These are phyloP conservation scores for Chymomyza amoena DNA, from an alignment of 2,888 invertebrate genomes.

Conservation along the genomic window DNA sequence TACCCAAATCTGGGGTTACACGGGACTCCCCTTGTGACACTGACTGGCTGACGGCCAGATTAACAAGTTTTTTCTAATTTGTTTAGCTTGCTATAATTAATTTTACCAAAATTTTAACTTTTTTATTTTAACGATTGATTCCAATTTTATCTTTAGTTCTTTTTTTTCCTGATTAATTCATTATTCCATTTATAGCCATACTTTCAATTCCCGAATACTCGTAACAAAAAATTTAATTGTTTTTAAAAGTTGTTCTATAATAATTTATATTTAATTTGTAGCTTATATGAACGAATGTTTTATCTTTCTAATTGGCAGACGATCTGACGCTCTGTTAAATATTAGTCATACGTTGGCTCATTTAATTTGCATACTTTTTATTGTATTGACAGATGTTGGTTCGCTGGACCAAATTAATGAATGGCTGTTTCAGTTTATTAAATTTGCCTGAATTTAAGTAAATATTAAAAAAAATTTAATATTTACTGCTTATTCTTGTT, in stretches of 20 bases:
- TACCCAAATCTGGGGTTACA: no score
- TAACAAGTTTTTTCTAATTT: no score
- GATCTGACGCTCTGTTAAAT: neutral
- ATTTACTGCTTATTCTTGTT: neutral
- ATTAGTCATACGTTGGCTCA: neutral
- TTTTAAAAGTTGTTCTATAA: neutral
- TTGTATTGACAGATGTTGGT: neutral
- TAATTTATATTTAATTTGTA: neutral
- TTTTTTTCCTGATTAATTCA: no score
- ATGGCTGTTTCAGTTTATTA: neutral
- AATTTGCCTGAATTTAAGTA: neutral
- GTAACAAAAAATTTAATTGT: neutral
- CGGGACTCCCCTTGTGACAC: no score
- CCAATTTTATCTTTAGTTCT: no score
- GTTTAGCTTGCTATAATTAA: no score
- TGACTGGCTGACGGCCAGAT: no score
- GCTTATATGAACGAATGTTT: neutral
- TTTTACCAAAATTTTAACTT: no score
- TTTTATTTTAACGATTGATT: no score
- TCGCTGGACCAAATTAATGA: neutral
- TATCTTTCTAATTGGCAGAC: neutral
- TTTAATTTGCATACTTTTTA: no score
- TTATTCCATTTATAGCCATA: neutral
- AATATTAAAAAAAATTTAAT: neutral
- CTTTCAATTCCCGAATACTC: no score